A percentile compares a stretch with the other conserved stretches of the same genome.
phyloP scores from a whole-genome alignment of 2,888 invertebrate species.

The Andrena flavipes region DNA sequence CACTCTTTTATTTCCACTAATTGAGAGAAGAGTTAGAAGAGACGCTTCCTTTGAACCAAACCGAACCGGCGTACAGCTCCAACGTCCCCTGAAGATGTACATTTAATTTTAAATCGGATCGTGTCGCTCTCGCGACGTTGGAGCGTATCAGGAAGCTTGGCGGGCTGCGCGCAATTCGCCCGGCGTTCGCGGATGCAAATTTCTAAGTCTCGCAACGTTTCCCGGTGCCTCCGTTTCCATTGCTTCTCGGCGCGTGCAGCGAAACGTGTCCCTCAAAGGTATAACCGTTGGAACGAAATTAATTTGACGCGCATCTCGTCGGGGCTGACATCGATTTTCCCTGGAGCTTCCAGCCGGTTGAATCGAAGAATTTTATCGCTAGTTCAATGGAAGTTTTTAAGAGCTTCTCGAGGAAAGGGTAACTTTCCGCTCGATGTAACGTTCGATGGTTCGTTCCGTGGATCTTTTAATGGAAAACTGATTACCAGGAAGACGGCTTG shows the following conservation, averaged over 20 bases:
- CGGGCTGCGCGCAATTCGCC: too few species aligned
- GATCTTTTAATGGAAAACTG: constrained; percentile 35
- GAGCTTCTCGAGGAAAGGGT: not conserved
- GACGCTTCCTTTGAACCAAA: not conserved
- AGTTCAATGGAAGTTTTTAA: constrained; percentile 19
- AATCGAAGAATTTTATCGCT: constrained; percentile 30
- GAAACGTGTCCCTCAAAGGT: not conserved
- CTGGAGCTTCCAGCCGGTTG: not conserved
- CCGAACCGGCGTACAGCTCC: not conserved
- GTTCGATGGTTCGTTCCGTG: constrained; percentile 25
- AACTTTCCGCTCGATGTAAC: constrained; percentile 17
- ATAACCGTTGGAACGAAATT: constrained; percentile 9
- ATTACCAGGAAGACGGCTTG: constrained; percentile 17
- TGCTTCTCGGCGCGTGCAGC: too few species aligned
- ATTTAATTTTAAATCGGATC: not conserved
- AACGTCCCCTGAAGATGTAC: not conserved
- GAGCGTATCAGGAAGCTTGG: not conserved
- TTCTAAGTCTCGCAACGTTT: not conserved
- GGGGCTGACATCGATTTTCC: constrained; percentile 5
- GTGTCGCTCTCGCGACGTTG: not conserved
- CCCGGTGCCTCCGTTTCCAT: too few species aligned
- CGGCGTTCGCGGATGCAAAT: not conserved
- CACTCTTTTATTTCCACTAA: constrained; percentile 36
- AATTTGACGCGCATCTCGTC: not conserved
- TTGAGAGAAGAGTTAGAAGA: constrained; percentile 9